These are phyloP conservation scores for Meteorus sp. DNA, from an alignment of 1,140 invertebrate species.

Conservation along the genomic window DNA sequence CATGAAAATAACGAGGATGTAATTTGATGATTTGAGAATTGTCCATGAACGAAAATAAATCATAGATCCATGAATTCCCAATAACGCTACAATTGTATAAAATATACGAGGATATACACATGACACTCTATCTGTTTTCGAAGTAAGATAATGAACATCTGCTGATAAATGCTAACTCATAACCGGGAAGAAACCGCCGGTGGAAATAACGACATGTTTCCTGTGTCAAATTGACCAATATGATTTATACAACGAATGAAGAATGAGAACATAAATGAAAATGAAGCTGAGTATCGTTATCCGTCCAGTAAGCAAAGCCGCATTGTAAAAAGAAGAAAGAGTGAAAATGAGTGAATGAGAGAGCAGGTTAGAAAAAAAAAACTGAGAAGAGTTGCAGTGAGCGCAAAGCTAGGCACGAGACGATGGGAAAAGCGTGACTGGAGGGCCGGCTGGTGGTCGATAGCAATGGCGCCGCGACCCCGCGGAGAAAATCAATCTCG, in stretches of 20 bases:
- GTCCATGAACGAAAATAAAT: too few species aligned
- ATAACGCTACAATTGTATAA: too few species aligned
- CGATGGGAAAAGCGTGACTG: conserved; percentile 33
- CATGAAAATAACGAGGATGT: not conserved
- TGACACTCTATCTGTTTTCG: too few species aligned
- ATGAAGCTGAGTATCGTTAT: not conserved
- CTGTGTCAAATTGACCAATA: too few species aligned
- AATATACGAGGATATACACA: too few species aligned
- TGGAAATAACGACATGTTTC: not conserved
- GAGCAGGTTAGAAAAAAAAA: not conserved
- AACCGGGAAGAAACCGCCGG: not conserved
- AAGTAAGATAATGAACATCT: too few species aligned
- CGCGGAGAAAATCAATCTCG: conserved; percentile 56
- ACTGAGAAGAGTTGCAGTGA: conserved; percentile 6
- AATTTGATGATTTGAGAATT: too few species aligned
- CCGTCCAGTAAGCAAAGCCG: not conserved
- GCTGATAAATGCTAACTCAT: not conserved
- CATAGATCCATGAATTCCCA: too few species aligned
- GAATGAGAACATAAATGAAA: not conserved
- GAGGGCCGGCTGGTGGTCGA: conserved; percentile 46
- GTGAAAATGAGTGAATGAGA: conserved; percentile 6
- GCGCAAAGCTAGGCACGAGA: conserved; percentile 21
- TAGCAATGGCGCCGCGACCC: conserved; percentile 51
- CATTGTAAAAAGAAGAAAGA: too few species aligned
- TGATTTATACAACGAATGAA: conserved; percentile 3